A percentile compares a stretch with the other conserved stretches of the same genome.
These are phyloP conservation scores for Tridacna crocea DNA, from an alignment of 2,888 invertebrate species.

Conservation along the genomic window DNA sequence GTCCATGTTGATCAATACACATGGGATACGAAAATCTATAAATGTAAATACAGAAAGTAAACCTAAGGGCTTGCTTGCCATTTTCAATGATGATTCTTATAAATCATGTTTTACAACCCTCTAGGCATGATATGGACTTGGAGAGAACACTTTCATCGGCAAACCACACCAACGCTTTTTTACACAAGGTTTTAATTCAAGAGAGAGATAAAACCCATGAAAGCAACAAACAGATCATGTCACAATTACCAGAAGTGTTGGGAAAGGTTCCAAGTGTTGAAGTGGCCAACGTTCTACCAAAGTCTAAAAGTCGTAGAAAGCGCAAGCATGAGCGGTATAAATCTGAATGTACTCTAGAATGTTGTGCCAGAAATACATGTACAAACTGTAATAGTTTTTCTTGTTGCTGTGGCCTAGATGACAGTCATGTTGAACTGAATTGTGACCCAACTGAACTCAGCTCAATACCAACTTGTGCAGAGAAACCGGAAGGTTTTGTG, in stretches of 20 bases:
- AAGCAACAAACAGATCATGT: slow-evolving; percentile 3
- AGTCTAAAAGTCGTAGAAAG: slow-evolving; percentile 25
- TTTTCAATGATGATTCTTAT: no score
- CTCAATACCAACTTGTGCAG: slow-evolving; percentile 47
- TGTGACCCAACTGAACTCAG: slow-evolving; percentile 8
- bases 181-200: slow-evolving; percentile 67
- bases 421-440: background rate
- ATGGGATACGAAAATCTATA: no score
- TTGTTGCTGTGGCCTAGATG: background rate
- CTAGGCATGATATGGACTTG: slow-evolving; percentile 78
- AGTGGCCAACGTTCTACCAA: background rate
- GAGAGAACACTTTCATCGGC: slow-evolving; percentile 65
- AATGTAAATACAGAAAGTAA: no score
- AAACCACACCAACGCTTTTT: slow-evolving; percentile 49
- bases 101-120: background rate
- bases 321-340: slow-evolving; percentile 21
- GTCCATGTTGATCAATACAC: no score
- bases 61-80: no score
- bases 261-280: slow-evolving; percentile 34
- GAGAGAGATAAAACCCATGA: background rate
- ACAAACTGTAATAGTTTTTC: background rate
- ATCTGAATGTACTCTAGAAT: slow-evolving; percentile 51
- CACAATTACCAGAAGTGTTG: slow-evolving; percentile 71
- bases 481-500: slow-evolving; percentile 53
- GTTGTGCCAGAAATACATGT: slow-evolving; percentile 29